These are phyloP conservation scores for Dermatemys mawii DNA, from an alignment of 2,113 vertebrate species.

Conservation along the genomic window DNA sequence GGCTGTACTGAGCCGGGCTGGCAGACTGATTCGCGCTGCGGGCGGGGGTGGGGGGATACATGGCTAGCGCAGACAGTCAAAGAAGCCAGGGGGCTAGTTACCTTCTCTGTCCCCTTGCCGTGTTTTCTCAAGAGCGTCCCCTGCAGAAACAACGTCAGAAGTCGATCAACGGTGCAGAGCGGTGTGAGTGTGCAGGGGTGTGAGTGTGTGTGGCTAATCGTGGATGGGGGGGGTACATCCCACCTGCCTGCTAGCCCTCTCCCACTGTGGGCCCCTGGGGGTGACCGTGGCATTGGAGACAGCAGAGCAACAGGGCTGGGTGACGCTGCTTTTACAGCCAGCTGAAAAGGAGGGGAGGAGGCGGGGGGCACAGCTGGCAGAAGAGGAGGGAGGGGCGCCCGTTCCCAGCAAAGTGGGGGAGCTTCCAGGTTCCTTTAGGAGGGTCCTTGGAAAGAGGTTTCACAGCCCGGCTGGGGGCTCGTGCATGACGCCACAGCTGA, in stretches of 20 bases:
- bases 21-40: no score
- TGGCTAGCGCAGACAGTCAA: conserved; percentile 61
- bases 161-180: conserved; percentile 56
- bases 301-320: neutral
- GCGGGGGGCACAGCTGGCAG: neutral
- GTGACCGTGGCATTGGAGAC: neutral
- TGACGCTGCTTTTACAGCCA: neutral
- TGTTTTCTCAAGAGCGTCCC: conserved; percentile 87
- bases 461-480: neutral
- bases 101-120: conserved; percentile 88
- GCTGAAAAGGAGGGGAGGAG: neutral
- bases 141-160: conserved; percentile 85
- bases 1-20: neutral
- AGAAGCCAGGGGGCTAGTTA: conserved; percentile 71
- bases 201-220: neutral
- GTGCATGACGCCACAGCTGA: neutral
- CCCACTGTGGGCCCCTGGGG: no score
- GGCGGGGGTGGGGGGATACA: neutral
- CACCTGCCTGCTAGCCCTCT: neutral
- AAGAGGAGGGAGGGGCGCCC: neutral
- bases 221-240: neutral
- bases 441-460: neutral
- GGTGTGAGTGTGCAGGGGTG: neutral
- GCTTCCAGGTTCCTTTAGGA: neutral
- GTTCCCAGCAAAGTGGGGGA: neutral